Percentiles rank a stretch among this genome's conserved stretches.
phyloP scores from a whole-genome alignment of 1,140 invertebrate genomes.

The Macrobrachium rosenbergii region DNA sequence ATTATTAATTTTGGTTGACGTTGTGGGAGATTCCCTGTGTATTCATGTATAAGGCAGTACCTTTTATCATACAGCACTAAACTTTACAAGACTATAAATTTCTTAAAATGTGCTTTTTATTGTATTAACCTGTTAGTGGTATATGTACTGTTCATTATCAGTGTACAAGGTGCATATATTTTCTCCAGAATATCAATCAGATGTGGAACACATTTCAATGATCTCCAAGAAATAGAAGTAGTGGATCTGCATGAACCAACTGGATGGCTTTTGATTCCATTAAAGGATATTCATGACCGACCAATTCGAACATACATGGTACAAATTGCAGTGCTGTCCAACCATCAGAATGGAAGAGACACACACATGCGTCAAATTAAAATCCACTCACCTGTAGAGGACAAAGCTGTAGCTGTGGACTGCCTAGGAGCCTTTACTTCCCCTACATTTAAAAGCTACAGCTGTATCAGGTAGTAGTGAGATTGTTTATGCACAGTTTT shows the following conservation, averaged over 20 bases:
- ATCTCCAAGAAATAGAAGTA: conserved; percentile 96
- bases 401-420: conserved; percentile 80
- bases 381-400: conserved; percentile 92
- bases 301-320: conserved; percentile 96
- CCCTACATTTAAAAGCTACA: conserved; percentile 50
- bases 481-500: not conserved
- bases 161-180: not conserved
- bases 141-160: not conserved
- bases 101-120: not conserved
- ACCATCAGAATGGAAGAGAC: conserved; percentile 98
- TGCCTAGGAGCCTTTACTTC: conserved; percentile 79
- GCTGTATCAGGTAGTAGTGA: conserved; percentile 41
- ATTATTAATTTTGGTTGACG: too few relatives aligned
- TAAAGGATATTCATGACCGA: conserved; percentile 89
- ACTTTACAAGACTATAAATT: too few relatives aligned
- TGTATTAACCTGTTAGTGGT: not conserved
- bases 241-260: conserved; percentile 94
- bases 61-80: too few relatives aligned
- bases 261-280: conserved; percentile 94
- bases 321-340: conserved; percentile 96
- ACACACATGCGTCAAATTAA: conserved; percentile 98
- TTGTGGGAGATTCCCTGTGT: too few relatives aligned
- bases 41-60: too few relatives aligned
- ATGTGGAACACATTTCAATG: conserved; percentile 96
- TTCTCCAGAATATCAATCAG: conserved; percentile 87